Conservation (phyloP, 2,113 vertebrate species). For the Pomatostomus ruficeps region DNA sequence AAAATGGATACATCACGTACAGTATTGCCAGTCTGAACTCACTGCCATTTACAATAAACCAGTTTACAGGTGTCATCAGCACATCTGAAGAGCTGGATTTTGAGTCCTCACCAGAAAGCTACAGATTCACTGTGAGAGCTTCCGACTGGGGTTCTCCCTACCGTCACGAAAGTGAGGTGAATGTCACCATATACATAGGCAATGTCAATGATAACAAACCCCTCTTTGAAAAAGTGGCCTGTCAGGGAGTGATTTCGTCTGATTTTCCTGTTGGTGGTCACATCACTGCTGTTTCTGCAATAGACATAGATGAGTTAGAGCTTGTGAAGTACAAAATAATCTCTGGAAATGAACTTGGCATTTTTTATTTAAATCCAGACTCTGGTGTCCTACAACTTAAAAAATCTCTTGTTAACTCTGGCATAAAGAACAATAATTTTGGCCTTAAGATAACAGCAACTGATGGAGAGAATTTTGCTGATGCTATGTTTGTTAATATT, state of each 20-base stretch:
- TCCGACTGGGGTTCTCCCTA: constrained; percentile 98
- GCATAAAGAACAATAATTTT: constrained; percentile 81
- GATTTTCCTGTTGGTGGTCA: constrained; percentile 88
- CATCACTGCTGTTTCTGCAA: constrained; percentile 93
- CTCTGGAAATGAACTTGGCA: constrained; percentile 89
- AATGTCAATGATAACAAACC: constrained; percentile 96
- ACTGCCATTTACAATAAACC: constrained; percentile 90
- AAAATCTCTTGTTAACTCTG: constrained; percentile 78
- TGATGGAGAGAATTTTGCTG: constrained; percentile 93
- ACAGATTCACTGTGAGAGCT: constrained; percentile 89
- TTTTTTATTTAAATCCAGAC: constrained; percentile 93
- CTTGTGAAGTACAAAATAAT: constrained; percentile 96
- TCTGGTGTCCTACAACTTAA: constrained; percentile 89
- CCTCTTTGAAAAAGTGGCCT: constrained; percentile 92
- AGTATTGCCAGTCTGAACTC: constrained; percentile 87
- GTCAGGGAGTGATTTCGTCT: constrained; percentile 87
- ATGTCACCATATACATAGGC: constrained; percentile 87
- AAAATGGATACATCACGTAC: constrained; percentile 97
- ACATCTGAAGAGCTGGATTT: constrained; percentile 90
- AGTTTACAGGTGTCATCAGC: constrained; percentile 90
- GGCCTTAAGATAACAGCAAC: constrained; percentile 92
- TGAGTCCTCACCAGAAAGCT: constrained; percentile 89
- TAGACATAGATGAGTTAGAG: constrained; percentile 93
- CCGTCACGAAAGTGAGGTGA: constrained; percentile 91
- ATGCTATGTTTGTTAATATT: constrained; percentile 94